Percentiles rank a stretch among this genome's conserved stretches.
Conservation (phyloP, 2,797 vertebrate species). For the Molossus molossus region DNA sequence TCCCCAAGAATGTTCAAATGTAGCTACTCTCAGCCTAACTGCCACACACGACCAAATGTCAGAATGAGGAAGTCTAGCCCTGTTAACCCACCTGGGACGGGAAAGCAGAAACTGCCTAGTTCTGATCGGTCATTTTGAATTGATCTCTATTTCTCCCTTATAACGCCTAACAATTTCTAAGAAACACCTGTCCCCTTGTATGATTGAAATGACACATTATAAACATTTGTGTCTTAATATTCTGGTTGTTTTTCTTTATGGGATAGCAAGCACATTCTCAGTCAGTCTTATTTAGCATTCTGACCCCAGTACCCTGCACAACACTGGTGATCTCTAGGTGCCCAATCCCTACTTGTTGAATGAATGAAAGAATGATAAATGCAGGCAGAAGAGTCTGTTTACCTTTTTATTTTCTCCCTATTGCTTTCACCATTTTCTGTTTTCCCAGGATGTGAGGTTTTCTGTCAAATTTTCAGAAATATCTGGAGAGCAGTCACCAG, state of each 20-base stretch:
- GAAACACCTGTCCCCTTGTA: background rate
- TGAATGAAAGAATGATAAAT: background rate
- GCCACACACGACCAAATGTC: background rate
- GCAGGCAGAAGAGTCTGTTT: background rate
- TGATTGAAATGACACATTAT: background rate
- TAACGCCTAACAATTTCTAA: background rate
- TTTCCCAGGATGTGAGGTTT: background rate
- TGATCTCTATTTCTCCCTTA: constrained; percentile 1
- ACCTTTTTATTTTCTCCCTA: background rate
- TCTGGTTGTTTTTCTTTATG: background rate
- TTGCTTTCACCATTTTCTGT: background rate
- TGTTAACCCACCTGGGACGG: background rate
- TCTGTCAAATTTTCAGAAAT: background rate
- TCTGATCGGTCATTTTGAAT: background rate
- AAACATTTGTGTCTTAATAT: background rate
- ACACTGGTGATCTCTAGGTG: background rate
- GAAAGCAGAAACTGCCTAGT: background rate
- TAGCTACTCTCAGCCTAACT: background rate
- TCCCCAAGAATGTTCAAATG: background rate
- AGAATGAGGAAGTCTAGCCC: background rate
- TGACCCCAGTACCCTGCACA: background rate
- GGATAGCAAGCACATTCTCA: background rate
- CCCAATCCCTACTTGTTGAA: background rate
- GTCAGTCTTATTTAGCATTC: background rate
- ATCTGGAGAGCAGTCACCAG: background rate